Evolutionary conservation across 2,888 invertebrate species (phyloP).

Genomic region (Drosophila neotestacea): DNA sequence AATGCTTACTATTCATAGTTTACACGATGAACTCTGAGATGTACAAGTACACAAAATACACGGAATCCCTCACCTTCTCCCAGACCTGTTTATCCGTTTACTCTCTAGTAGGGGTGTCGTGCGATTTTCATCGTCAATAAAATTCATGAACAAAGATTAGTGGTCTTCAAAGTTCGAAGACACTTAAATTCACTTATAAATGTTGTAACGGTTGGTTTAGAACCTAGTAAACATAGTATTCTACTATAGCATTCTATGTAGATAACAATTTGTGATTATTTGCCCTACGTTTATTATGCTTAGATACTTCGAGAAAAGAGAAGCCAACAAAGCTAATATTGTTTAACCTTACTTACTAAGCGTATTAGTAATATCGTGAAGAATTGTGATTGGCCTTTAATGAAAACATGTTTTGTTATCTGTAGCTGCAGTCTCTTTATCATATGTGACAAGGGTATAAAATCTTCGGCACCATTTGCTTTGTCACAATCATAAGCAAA

Average conservation of each 20-base stretch:
- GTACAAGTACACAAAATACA: background rate
- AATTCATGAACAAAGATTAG: constrained; percentile 3
- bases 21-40: constrained; percentile 25
- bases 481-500: no score
- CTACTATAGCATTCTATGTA: background rate
- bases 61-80: background rate
- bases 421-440: no score
- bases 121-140: constrained; percentile 6
- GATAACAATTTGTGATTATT: background rate
- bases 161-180: constrained; percentile 4
- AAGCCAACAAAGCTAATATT: no score
- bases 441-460: background rate
- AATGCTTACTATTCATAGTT: background rate
- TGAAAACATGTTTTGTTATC: no score
- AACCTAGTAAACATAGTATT: background rate
- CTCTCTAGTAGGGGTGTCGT: constrained; percentile 7
- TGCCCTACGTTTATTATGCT: background rate
- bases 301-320: no score
- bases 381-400: no score
- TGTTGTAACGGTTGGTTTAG: background rate
- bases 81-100: constrained; percentile 1
- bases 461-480: background rate
- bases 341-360: background rate
- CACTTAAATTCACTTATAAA: constrained; percentile 8
- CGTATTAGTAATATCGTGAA: no score